phyloP scores from a whole-genome alignment of 2,888 invertebrate genomes.

The Oegoconia quadripuncta region DNA sequence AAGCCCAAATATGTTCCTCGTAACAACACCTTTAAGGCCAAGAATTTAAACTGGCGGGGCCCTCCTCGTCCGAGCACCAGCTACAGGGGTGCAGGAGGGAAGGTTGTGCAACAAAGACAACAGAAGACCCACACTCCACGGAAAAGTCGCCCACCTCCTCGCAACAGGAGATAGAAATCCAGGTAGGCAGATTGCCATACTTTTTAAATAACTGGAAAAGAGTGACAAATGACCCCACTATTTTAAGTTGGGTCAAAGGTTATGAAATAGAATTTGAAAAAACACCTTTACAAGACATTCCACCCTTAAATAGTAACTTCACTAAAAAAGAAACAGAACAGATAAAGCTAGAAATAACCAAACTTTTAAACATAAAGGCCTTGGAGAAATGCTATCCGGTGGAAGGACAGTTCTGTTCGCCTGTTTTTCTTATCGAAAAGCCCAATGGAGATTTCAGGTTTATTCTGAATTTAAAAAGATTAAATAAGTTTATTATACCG shows the following conservation, averaged over 20 bases:
- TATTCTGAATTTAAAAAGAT: constrained; percentile 17
- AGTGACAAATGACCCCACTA: constrained; percentile 8
- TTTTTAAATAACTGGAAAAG: constrained; percentile 11
- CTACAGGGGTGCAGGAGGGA: constrained; percentile 1
- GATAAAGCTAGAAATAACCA: constrained; percentile 8
- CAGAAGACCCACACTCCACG: neutral
- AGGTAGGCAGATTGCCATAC: constrained; percentile 12
- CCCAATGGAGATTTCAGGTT: constrained; percentile 13
- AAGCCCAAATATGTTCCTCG: neutral
- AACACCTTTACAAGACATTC: constrained; percentile 2
- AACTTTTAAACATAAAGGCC: constrained; percentile 6
- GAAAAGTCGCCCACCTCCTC: too few species aligned
- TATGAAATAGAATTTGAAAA: constrained; percentile 14
- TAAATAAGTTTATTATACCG: constrained; percentile 4
- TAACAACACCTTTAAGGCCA: neutral
- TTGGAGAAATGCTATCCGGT: constrained; percentile 5
- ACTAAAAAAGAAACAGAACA: constrained; percentile 1
- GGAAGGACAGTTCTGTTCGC: constrained; percentile 11
- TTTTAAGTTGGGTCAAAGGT: constrained; percentile 12
- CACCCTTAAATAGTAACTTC: constrained; percentile 2
- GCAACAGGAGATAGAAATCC: constrained; percentile 3
- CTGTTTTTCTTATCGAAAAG: constrained; percentile 13
- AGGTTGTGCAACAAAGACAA: too few species aligned
- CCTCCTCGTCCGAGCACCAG: constrained; percentile 8
- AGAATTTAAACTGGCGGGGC: constrained; percentile 14